Base-by-base conservation (phyloP, 1,140 invertebrate species). In the Drosophila virilis region DNA sequence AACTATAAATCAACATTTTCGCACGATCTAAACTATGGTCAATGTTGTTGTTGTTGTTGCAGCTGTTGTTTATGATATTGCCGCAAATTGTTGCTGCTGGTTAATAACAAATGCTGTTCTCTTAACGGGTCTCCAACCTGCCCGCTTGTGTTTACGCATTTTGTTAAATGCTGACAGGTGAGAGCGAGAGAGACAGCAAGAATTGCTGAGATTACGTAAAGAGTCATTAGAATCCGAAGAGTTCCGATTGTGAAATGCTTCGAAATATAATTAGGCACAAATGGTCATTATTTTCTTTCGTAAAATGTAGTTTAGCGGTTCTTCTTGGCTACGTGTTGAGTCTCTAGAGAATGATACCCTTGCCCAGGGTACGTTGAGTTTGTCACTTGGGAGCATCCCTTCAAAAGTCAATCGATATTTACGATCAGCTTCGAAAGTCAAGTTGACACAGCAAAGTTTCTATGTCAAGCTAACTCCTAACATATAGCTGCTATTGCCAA, bases 1-100 rank as follows among this genome's bases (percentile, higher is more conserved):
- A 15, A 33, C 33, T 40, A 67, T 50, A 67, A 58, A 67, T 67
- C 64, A 58, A 28, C 66, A 69, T 69, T 69, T 69, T 69, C 66
- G 66, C 66, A 69, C 66, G 66, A 69, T 69, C 57, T 60, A 8
- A 43, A 54, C 66, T 59, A 54, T 68, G 22, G 22, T 28, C 0
- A 28, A 28, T 70, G 35, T 54, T 68, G 37, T 33, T 55, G 52
- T 38, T 38, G 37, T 60, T 61, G 51, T 45, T 55, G 42, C 43
- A 65, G 33, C 35, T 66, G 51, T 50, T 38, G 61, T 55, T 57
- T 55, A 69, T 74, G 65, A 69, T 48, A 61, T 74, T 59, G 58
- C 42, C 33, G 71, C 64, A 62, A 67, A 74, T 50, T 67, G 62
- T 46, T 60, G 48, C 13, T 50, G 52, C 17, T 60, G 37, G 35